Evolutionary conservation across 2,888 invertebrate genomes (phyloP).

Genomic region (Troides aeacus): DNA sequence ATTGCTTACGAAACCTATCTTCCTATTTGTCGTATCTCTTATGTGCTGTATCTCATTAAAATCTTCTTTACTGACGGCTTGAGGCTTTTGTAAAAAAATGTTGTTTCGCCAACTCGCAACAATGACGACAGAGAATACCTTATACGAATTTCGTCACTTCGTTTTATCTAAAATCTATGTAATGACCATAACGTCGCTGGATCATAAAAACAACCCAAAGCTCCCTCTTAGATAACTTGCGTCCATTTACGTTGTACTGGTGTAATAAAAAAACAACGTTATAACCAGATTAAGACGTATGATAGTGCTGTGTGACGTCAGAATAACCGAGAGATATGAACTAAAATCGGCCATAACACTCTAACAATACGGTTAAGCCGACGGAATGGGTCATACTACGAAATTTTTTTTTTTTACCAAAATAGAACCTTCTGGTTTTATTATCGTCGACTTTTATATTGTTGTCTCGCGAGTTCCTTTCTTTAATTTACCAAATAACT

Average conservation of each 20-base stretch:
- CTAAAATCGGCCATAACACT: constrained; percentile 24
- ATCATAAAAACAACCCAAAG: constrained; percentile 41
- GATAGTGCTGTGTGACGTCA: constrained; percentile 47
- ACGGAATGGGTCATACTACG: constrained; percentile 18
- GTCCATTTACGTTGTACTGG: constrained; percentile 46
- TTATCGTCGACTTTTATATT: constrained; percentile 45
- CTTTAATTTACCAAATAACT: constrained; percentile 36
- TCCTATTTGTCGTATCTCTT: too few relatives aligned
- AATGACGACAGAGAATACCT: constrained; percentile 15
- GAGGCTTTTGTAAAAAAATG: background rate
- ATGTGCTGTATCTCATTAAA: too few relatives aligned
- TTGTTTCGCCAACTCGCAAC: constrained; percentile 22
- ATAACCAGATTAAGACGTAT: constrained; percentile 50
- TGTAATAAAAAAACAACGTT: constrained; percentile 46
- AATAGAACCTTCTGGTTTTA: constrained; percentile 39
- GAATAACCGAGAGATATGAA: constrained; percentile 1
- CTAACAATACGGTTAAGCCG: constrained; percentile 13
- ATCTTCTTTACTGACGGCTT: background rate
- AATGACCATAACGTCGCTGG: constrained; percentile 33
- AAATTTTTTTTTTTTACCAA: constrained; percentile 25
- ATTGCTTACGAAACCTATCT: too few relatives aligned
- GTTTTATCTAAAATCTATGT: constrained; percentile 30
- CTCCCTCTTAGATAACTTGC: constrained; percentile 43
- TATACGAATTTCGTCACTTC: constrained; percentile 27
- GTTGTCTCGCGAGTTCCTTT: constrained; percentile 38